Conservation (phyloP, 2,888 invertebrate species). For the Himalopsyche japonica region DNA sequence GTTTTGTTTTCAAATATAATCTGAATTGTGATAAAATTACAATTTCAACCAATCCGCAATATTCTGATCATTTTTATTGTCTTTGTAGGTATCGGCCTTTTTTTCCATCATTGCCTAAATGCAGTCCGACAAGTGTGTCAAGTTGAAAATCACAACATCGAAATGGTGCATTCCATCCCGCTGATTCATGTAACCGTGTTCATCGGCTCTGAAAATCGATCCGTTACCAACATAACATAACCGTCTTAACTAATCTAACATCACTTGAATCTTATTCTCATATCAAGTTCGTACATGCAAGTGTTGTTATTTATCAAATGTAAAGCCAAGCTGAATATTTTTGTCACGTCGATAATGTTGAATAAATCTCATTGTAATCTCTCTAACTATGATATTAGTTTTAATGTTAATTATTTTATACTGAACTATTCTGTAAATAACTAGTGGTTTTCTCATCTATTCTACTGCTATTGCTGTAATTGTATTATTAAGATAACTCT, state of each 20-base stretch:
- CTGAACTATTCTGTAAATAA: neutral
- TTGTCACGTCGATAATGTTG: neutral
- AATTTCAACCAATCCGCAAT: no score
- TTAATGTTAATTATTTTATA: neutral
- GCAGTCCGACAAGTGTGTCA: neutral
- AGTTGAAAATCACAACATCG: slow-evolving; percentile 15
- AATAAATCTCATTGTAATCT: neutral
- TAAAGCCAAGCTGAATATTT: neutral
- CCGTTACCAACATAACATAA: slow-evolving; percentile 18
- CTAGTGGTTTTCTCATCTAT: neutral
- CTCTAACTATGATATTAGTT: neutral
- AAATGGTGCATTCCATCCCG: slow-evolving; percentile 16
- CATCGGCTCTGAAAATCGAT: slow-evolving; percentile 1
- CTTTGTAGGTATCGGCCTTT: neutral
- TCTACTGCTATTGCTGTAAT: neutral
- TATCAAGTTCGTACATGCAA: neutral
- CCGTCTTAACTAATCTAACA: neutral
- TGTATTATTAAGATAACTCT: neutral
- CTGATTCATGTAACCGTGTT: slow-evolving; percentile 1
- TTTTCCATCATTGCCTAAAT: neutral
- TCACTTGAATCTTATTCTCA: neutral
- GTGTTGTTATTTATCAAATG: neutral
- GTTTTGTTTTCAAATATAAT: no score
- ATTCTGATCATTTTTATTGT: neutral
- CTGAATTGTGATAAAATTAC: no score